A percentile compares a stretch with the other conserved stretches of the same genome.
These are phyloP conservation scores for Drosophila percnosoma DNA, from an alignment of 2,888 invertebrate genomes.

Conservation along the genomic window DNA sequence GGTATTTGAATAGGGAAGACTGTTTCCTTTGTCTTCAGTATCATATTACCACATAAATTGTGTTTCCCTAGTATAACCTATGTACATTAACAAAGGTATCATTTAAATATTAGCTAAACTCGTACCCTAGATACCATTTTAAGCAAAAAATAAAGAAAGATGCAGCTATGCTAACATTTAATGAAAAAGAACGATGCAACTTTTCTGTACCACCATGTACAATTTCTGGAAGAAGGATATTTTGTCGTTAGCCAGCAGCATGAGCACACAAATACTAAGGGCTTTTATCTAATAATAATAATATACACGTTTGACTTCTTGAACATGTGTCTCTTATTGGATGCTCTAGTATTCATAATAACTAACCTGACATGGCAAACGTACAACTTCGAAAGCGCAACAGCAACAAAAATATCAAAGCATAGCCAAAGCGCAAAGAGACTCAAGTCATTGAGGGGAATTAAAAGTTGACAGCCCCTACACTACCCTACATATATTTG, in stretches of 20 bases:
- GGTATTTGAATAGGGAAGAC: neutral
- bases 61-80: neutral
- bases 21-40: neutral
- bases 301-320: slow-evolving; percentile 4
- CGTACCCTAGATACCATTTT: neutral
- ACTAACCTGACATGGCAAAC: slow-evolving; percentile 40
- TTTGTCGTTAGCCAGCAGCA: neutral
- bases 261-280: neutral
- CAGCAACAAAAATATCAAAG: slow-evolving; percentile 21
- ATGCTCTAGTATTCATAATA: slow-evolving; percentile 30
- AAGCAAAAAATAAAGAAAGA: neutral
- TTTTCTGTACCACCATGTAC: neutral
- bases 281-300: neutral
- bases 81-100: too few relatives aligned
- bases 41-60: neutral
- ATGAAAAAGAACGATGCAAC: neutral
- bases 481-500: slow-evolving; percentile 13
- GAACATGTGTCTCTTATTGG: slow-evolving; percentile 24
- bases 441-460: slow-evolving; percentile 76
- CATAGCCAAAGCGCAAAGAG: slow-evolving; percentile 42
- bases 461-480: slow-evolving; percentile 72
- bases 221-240: neutral
- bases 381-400: slow-evolving; percentile 3
- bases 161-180: neutral
- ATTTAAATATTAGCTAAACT: neutral